These are phyloP conservation scores for Atta colombica DNA, from an alignment of 1,140 invertebrate species.

Conservation along the genomic window DNA sequence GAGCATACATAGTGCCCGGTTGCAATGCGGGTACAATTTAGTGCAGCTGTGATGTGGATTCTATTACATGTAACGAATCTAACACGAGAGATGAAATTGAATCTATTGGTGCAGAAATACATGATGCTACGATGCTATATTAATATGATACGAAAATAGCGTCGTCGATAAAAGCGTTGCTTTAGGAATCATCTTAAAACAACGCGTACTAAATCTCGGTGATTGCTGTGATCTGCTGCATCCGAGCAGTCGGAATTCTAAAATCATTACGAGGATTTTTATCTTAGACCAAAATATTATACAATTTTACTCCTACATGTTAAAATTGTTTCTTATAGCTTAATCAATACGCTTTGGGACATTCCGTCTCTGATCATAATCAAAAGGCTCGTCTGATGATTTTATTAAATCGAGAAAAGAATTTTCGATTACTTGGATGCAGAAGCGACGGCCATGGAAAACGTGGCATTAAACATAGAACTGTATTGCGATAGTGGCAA, in stretches of 20 bases:
- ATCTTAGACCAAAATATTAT: constrained; percentile 30
- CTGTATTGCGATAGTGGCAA: constrained; percentile 11
- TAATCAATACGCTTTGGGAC: constrained; percentile 51
- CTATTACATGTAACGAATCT: constrained; percentile 18
- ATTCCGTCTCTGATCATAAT: constrained; percentile 46
- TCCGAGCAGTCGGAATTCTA: constrained; percentile 14
- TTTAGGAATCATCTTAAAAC: neutral
- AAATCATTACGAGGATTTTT: constrained; percentile 10
- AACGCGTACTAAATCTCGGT: neutral
- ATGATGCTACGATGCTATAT: constrained; percentile 20
- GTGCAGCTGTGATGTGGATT: neutral
- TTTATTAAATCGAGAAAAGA: neutral
- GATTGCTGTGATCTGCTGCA: constrained; percentile 35
- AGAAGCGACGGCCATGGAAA: constrained; percentile 28
- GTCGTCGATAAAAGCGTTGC: neutral
- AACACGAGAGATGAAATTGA: neutral
- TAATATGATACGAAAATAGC: neutral
- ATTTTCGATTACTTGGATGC: neutral
- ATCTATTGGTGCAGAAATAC: constrained; percentile 21
- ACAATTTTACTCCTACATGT: constrained; percentile 29
- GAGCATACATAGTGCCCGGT: neutral
- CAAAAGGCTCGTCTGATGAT: constrained; percentile 48
- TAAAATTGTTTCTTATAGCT: constrained; percentile 22
- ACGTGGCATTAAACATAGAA: neutral
- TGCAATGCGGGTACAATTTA: neutral